Evolutionary conservation across 2,113 vertebrate species (phyloP).

Genomic region (Macrotis lagotis): DNA sequence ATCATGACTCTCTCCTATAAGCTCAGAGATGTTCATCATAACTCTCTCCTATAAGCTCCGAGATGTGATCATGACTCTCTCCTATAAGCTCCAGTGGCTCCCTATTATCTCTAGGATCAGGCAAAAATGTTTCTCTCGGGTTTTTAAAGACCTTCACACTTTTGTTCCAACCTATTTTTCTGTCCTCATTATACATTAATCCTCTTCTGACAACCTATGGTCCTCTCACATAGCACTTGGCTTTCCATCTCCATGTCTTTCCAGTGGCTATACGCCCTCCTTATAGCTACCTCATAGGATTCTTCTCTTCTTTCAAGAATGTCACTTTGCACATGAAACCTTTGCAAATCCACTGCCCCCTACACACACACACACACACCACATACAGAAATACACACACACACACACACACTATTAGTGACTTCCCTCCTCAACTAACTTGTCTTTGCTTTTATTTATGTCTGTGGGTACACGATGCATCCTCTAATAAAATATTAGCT

Average conservation of each 20-base stretch:
- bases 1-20: not conserved
- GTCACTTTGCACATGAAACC: not conserved
- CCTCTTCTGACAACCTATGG: not conserved
- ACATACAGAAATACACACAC: too few species aligned
- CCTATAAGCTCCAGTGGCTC: not conserved
- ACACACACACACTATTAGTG: not conserved
- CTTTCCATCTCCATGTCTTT: not conserved
- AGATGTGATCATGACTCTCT: not conserved
- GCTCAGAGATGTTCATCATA: not conserved
- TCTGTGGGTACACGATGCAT: not conserved
- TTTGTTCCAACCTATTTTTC: not conserved
- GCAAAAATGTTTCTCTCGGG: not conserved
- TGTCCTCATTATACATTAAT: not conserved
- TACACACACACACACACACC: not conserved
- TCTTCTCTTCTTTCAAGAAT: not conserved
- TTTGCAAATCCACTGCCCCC: not conserved
- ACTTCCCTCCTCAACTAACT: not conserved
- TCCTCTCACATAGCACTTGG: not conserved
- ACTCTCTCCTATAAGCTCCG: not conserved
- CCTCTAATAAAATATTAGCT: not conserved
- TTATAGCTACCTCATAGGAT: not conserved
- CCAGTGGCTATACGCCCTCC: not conserved
- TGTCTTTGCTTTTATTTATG: not conserved
- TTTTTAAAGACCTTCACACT: not conserved
- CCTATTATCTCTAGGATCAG: not conserved